Conservation (phyloP, 2,113 vertebrate species). For the Nyctibius bracteatus region DNA sequence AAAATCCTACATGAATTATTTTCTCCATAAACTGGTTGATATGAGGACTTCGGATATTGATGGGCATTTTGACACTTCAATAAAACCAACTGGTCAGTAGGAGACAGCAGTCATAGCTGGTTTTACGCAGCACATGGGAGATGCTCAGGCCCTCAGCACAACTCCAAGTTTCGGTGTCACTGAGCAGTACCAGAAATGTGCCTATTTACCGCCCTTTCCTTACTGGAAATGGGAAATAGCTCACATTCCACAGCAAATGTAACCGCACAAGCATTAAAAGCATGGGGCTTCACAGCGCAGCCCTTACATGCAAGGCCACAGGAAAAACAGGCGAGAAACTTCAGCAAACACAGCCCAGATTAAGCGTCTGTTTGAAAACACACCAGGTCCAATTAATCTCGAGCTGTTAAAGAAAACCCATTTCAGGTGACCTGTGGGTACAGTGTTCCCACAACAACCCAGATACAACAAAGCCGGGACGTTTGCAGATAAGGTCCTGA, state of each 20-base stretch:
- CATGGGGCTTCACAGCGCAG: fast-evolving
- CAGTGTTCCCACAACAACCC: background rate
- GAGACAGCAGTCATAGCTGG: background rate
- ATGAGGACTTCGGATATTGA: background rate
- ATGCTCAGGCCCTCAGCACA: background rate
- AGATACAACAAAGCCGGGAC: fast-evolving
- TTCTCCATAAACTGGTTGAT: background rate
- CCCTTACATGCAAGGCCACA: background rate
- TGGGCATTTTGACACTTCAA: background rate
- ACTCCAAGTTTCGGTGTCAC: background rate
- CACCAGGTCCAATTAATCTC: background rate
- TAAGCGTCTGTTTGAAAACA: background rate
- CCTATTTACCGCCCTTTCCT: background rate
- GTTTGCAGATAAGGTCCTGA: background rate
- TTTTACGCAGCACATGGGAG: background rate
- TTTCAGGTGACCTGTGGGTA: background rate
- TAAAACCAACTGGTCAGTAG: background rate
- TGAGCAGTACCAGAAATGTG: background rate
- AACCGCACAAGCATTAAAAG: background rate
- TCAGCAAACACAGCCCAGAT: background rate
- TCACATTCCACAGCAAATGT: background rate
- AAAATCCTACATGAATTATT: background rate
- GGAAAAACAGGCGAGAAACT: background rate
- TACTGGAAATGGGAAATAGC: background rate
- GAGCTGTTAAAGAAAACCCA: background rate